A percentile compares a stretch with the other conserved stretches of the same genome.
These are phyloP conservation scores for Clarias platycephalus DNA, from an alignment of 2,797 vertebrate species.

Conservation along the genomic window DNA sequence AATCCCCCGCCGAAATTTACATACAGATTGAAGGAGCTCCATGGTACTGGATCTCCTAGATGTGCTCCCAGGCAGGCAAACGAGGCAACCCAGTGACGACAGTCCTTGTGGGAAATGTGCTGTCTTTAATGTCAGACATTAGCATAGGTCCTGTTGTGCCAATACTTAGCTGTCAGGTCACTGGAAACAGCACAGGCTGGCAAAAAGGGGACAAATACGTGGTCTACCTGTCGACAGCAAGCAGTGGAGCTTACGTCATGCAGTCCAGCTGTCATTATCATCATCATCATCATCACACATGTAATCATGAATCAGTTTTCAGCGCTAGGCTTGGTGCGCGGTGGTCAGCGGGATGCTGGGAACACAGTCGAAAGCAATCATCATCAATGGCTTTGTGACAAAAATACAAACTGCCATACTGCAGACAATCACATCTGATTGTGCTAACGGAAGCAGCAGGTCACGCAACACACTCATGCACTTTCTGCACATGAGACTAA, in stretches of 20 bases:
- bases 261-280: conserved; percentile 3
- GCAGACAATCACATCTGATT: conserved; percentile 48
- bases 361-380: conserved; percentile 52
- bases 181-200: neutral
- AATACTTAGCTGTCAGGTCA: conserved; percentile 1
- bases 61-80: conserved; percentile 28
- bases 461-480: conserved; percentile 27
- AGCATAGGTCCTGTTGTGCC: conserved; percentile 23
- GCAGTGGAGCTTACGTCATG: conserved; percentile 20
- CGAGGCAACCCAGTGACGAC: conserved; percentile 2
- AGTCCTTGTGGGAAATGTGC: conserved; percentile 34
- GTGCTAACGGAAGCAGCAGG: conserved; percentile 41
- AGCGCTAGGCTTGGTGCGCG: conserved; percentile 20
- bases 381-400: conserved; percentile 56
- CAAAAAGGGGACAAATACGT: neutral
- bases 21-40: conserved; percentile 55
- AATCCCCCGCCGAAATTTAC: conserved; percentile 57
- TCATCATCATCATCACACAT: neutral
- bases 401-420: conserved; percentile 43
- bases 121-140: conserved; percentile 35
- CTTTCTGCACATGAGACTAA: conserved; percentile 15
- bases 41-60: conserved; percentile 44
- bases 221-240: neutral
- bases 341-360: conserved; percentile 49
- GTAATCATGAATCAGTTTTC: conserved; percentile 40